These are phyloP conservation scores for Endotricha flammealis DNA, from an alignment of 2,888 invertebrate species.

Conservation along the genomic window DNA sequence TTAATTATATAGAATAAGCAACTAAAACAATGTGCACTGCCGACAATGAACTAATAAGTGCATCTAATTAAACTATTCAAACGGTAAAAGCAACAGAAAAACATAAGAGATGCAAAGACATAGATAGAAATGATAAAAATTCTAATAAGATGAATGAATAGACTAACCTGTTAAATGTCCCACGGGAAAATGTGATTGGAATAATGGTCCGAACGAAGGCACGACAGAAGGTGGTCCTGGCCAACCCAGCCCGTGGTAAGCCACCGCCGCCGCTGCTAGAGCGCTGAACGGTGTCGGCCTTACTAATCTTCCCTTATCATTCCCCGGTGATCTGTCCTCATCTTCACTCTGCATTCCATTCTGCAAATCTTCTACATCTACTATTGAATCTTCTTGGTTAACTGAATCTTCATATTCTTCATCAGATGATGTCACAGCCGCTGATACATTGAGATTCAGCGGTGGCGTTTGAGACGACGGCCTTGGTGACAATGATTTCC, in stretches of 20 bases:
- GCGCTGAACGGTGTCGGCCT: constrained; percentile 86
- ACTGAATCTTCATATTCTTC: constrained; percentile 85
- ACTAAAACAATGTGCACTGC: not conserved
- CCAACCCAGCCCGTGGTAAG: constrained; percentile 81
- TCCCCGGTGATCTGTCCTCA: constrained; percentile 52
- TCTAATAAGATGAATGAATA: not conserved
- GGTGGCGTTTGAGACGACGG: constrained; percentile 67
- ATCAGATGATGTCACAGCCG: constrained; percentile 73
- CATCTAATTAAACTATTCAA: too few species aligned
- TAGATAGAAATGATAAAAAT: not conserved
- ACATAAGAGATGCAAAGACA: not conserved
- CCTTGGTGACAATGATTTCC: constrained; percentile 55
- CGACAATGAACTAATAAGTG: not conserved
- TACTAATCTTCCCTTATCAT: constrained; percentile 71
- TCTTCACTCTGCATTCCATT: constrained; percentile 74
- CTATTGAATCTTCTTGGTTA: constrained; percentile 82
- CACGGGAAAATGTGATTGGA: constrained; percentile 81
- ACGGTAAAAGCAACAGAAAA: not conserved
- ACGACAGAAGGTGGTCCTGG: constrained; percentile 76
- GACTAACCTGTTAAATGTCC: constrained; percentile 66
- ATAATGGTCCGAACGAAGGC: constrained; percentile 81
- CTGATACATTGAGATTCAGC: constrained; percentile 67
- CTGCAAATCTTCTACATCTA: constrained; percentile 88
- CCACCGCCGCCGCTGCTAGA: constrained; percentile 83
- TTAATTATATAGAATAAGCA: not conserved